Percentiles rank a stretch among this genome's conserved stretches.
These are phyloP conservation scores for Tiliacea aurago DNA, from an alignment of 2,888 invertebrate genomes.

Conservation along the genomic window DNA sequence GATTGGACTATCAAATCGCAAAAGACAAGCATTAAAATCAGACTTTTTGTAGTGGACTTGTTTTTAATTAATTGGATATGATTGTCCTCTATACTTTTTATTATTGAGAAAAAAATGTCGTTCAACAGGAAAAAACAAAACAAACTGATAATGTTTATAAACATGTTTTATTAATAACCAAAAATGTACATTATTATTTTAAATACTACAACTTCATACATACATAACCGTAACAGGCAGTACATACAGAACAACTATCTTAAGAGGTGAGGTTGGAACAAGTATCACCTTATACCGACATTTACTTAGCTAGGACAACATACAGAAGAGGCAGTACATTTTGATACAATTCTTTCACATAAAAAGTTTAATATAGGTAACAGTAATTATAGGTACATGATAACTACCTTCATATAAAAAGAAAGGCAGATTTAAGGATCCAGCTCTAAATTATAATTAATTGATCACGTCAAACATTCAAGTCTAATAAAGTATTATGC, in stretches of 20 bases:
- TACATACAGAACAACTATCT: conserved; percentile 66
- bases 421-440: conserved; percentile 13
- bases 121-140: conserved; percentile 14
- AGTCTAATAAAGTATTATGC: conserved; percentile 54
- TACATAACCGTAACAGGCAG: conserved; percentile 79
- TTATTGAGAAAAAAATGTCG: neutral
- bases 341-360: conserved; percentile 39
- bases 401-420: neutral
- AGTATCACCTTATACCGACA: conserved; percentile 18
- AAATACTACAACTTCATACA: conserved; percentile 86
- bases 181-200: conserved; percentile 88
- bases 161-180: conserved; percentile 88
- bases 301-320: conserved; percentile 34
- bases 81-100: neutral
- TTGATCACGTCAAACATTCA: conserved; percentile 47
- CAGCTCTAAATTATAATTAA: conserved; percentile 29
- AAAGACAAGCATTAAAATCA: no score
- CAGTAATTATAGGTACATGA: conserved; percentile 17
- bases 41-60: no score
- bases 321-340: conserved; percentile 45
- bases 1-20: no score
- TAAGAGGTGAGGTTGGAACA: conserved; percentile 42
- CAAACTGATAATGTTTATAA: conserved; percentile 77
- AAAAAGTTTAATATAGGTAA: conserved; percentile 22
- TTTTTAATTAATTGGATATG: neutral